Evolutionary conservation across 2,888 invertebrate species (phyloP).

Genomic region (Euplagia quadripunctaria): DNA sequence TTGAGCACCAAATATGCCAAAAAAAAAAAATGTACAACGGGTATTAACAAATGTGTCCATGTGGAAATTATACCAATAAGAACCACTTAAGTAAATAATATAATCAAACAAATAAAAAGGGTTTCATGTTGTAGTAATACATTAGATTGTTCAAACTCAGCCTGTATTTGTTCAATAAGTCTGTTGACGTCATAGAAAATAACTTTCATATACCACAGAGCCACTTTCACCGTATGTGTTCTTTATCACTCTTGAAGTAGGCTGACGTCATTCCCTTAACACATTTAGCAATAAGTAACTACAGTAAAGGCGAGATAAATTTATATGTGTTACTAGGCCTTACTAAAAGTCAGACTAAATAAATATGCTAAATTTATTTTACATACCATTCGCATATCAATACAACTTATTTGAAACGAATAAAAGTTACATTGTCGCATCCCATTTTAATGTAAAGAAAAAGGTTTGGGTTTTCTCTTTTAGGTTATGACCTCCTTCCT

Average conservation of each 20-base stretch:
- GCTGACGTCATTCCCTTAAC: conserved; percentile 17
- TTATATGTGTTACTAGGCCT: not conserved
- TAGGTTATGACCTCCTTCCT: no score
- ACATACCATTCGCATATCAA: not conserved
- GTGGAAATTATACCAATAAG: not conserved
- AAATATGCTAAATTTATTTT: not conserved
- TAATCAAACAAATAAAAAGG: no score
- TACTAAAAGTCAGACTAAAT: not conserved
- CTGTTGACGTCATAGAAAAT: conserved; percentile 39
- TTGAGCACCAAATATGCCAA: not conserved
- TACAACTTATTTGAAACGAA: no score
- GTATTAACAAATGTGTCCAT: not conserved
- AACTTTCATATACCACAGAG: conserved; percentile 21
- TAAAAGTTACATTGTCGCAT: no score
- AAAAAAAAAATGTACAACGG: not conserved
- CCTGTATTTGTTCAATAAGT: conserved; percentile 44
- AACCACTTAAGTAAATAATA: no score
- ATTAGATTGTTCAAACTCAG: not conserved
- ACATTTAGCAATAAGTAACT: conserved; percentile 11
- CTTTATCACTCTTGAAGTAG: conserved; percentile 23
- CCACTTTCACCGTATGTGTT: conserved; percentile 29
- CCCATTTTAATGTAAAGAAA: no score
- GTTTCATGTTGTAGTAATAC: not conserved
- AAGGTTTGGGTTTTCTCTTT: no score
- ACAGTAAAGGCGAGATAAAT: not conserved